phyloP scores from a whole-genome alignment of 2,113 vertebrate species.

The Polypterus bichir region DNA sequence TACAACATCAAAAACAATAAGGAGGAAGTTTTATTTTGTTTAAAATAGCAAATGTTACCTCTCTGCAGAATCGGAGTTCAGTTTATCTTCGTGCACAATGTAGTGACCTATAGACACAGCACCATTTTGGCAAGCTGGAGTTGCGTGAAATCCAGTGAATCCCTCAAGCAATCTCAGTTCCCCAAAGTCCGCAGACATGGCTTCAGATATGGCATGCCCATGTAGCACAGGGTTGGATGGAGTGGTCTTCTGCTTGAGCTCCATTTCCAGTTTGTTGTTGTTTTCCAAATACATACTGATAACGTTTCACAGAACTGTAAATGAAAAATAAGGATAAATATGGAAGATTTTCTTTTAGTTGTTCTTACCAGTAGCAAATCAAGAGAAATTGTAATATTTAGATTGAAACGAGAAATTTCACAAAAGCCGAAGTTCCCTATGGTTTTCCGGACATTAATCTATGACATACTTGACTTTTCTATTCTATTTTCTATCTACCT shows the following conservation, averaged over 20 bases:
- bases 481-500: too few relatives aligned
- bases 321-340: too few relatives aligned
- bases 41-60: background rate
- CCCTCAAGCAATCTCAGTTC: constrained; percentile 60
- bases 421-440: too few relatives aligned
- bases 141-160: constrained; percentile 47
- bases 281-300: constrained; percentile 68
- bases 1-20: too few relatives aligned
- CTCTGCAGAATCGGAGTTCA: constrained; percentile 34
- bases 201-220: constrained; percentile 36
- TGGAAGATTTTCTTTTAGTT: too few relatives aligned
- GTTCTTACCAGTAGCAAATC: too few relatives aligned
- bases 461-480: too few relatives aligned
- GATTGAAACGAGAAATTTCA: too few relatives aligned
- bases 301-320: too few relatives aligned
- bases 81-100: constrained; percentile 36
- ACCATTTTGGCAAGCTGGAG: constrained; percentile 43
- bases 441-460: too few relatives aligned
- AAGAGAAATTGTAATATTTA: too few relatives aligned
- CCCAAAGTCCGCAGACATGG: constrained; percentile 41
- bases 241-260: constrained; percentile 47
- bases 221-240: constrained; percentile 35
- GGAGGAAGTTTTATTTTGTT: too few relatives aligned
- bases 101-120: constrained; percentile 32
- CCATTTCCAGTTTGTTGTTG: constrained; percentile 60